Percentiles rank a stretch among this genome's conserved stretches.
phyloP scores from a whole-genome alignment of 2,888 invertebrate species.

The Molanna angustata region DNA sequence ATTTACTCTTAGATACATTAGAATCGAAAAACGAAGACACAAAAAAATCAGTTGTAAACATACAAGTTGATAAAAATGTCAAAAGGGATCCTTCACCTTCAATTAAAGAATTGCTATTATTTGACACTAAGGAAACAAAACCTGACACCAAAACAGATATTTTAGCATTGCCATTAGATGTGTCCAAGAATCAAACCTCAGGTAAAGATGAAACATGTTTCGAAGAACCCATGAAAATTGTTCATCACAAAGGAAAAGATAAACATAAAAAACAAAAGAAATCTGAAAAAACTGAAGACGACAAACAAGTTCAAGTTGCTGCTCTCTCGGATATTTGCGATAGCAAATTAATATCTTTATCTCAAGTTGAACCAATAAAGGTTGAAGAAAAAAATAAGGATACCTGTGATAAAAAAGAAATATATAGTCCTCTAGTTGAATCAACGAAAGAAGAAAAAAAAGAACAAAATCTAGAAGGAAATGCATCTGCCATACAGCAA shows the following conservation, averaged over 20 bases:
- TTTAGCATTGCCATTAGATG: background rate
- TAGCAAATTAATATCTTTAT: background rate
- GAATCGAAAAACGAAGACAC: slow-evolving; percentile 9
- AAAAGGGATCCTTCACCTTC: background rate
- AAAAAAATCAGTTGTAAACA: slow-evolving; percentile 24
- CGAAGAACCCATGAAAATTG: background rate
- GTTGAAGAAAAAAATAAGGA: background rate
- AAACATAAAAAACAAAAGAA: slow-evolving; percentile 10
- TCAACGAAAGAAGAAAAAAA: background rate
- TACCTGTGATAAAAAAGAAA: background rate
- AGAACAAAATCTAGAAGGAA: background rate
- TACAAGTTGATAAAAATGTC: background rate
- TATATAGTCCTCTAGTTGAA: background rate
- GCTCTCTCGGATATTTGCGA: background rate
- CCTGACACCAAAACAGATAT: too few species aligned
- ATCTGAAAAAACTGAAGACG: slow-evolving; percentile 10
- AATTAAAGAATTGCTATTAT: background rate
- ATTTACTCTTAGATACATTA: slow-evolving; percentile 7
- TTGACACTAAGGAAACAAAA: slow-evolving; percentile 33
- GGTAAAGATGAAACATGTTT: too few species aligned
- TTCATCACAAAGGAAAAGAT: background rate
- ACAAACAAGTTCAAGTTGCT: background rate
- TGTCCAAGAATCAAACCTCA: background rate
- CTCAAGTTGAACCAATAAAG: background rate
- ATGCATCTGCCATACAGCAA: background rate